phyloP scores from a whole-genome alignment of 2,113 vertebrate species.

The Daphoenositta chrysoptera region DNA sequence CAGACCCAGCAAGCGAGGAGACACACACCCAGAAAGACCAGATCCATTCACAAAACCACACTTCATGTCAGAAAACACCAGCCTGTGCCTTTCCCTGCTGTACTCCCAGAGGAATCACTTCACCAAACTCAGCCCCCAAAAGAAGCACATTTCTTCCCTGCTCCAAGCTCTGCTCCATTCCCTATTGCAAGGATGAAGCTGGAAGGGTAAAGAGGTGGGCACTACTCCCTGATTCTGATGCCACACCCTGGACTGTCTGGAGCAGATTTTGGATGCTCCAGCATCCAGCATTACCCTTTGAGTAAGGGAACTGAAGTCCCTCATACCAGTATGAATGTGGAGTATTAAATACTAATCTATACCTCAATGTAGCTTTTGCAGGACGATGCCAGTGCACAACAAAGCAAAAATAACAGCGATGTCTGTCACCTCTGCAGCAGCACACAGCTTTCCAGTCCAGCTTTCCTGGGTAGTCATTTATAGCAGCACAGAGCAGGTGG shows the following conservation, averaged over 20 bases:
- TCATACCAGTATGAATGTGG: not conserved
- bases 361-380: not conserved
- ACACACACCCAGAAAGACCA: not conserved
- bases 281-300: not conserved
- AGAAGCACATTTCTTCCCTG: not conserved
- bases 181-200: not conserved
- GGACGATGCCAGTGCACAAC: not conserved
- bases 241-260: not conserved
- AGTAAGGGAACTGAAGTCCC: not conserved
- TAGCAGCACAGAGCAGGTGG: conserved; percentile 2
- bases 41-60: not conserved
- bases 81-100: not conserved
- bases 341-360: not conserved
- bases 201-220: not conserved
- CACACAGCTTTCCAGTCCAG: not conserved
- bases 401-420: not conserved
- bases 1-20: not conserved
- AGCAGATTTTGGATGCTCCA: not conserved
- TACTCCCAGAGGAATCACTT: not conserved
- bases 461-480: not conserved
- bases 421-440: conserved; percentile 14
- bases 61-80: not conserved
- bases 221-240: not conserved
- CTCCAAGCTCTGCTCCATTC: not conserved
- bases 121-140: not conserved